Percentiles rank a stretch among this genome's conserved stretches.
Evolutionary conservation across 2,888 invertebrate species (phyloP).

Genomic region (Eristalis arbustorum): DNA sequence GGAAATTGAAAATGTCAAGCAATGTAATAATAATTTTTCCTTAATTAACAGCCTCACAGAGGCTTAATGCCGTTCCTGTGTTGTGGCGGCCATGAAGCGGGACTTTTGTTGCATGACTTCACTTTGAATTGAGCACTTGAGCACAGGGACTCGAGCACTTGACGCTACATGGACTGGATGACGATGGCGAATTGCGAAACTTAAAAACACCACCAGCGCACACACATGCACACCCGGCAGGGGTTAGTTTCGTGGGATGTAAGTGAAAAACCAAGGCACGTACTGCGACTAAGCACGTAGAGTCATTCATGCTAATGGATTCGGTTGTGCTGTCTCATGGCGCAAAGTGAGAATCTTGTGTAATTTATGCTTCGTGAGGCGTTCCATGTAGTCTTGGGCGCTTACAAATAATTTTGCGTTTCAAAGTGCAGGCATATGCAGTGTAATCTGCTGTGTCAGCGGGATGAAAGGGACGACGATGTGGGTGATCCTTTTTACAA

Average conservation of each 20-base stretch:
- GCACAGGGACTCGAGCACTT: background rate
- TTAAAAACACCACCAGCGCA: background rate
- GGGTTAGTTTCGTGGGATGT: background rate
- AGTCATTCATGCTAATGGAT: slow-evolving; percentile 4
- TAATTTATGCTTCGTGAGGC: background rate
- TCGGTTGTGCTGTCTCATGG: slow-evolving; percentile 1
- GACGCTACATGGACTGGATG: background rate
- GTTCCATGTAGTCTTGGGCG: background rate
- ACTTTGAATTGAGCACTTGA: background rate
- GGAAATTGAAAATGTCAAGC: slow-evolving; percentile 19
- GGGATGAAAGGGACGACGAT: background rate
- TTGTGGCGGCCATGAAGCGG: background rate
- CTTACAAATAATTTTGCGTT: background rate
- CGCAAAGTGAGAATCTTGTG: background rate
- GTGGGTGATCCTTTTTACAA: background rate
- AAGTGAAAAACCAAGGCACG: background rate
- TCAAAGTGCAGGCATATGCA: background rate
- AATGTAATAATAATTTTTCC: slow-evolving; percentile 33
- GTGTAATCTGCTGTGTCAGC: background rate
- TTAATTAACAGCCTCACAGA: slow-evolving; percentile 23
- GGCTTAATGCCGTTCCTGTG: slow-evolving; percentile 8
- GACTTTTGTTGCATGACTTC: background rate
- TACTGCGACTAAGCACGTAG: slow-evolving; percentile 2
- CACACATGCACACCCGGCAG: background rate
- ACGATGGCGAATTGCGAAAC: background rate